Evolutionary conservation across 2,797 vertebrate species (phyloP).

Genomic region (Danio kyathit): DNA sequence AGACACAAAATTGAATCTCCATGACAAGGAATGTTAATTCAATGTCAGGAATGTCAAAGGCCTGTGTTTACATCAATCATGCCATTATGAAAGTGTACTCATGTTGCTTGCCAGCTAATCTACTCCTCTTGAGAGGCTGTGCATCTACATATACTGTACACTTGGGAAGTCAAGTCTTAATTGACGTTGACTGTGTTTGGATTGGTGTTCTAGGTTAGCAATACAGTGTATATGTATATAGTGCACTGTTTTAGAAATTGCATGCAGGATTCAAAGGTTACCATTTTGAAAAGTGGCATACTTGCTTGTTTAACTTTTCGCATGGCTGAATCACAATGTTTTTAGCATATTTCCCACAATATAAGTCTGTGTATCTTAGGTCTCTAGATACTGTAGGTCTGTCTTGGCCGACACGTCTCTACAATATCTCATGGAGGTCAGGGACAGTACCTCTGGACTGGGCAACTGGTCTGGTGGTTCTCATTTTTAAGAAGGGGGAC

Average conservation of each 20-base stretch:
- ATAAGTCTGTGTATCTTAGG: no score
- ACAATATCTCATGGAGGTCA: no score
- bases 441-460: no score
- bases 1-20: neutral
- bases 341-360: neutral
- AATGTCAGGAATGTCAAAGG: slow-evolving; percentile 32
- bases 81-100: slow-evolving; percentile 4
- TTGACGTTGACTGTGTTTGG: neutral
- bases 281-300: neutral
- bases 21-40: slow-evolving; percentile 37
- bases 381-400: no score
- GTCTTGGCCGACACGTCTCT: no score
- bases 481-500: no score
- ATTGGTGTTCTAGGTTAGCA: neutral
- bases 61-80: slow-evolving; percentile 26
- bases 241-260: neutral
- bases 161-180: neutral
- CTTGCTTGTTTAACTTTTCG: neutral
- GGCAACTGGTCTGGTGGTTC: no score
- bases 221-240: neutral
- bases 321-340: neutral
- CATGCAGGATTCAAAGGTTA: neutral
- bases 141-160: neutral
- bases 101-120: neutral
- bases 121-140: neutral